These are phyloP conservation scores for Perca schrenkii DNA, from an alignment of 2,113 vertebrate species.

Conservation along the genomic window DNA sequence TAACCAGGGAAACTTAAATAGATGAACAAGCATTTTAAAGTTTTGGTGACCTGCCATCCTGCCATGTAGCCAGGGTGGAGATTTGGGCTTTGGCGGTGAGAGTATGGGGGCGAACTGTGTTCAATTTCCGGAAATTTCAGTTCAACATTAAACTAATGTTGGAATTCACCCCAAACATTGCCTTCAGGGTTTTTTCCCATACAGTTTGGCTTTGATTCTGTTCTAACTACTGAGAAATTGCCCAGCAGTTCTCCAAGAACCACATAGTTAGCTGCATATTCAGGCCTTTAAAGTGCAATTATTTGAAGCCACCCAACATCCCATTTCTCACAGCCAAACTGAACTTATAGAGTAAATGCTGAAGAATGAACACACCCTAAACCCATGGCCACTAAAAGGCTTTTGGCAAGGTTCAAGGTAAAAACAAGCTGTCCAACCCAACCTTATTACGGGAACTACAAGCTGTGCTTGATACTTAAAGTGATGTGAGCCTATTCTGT, in stretches of 20 bases:
- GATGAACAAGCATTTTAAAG: constrained; percentile 4
- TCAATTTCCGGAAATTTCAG: background rate
- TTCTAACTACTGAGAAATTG: background rate
- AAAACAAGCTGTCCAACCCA: constrained; percentile 17
- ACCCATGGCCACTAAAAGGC: constrained; percentile 29
- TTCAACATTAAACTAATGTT: background rate
- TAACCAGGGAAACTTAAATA: constrained; percentile 1
- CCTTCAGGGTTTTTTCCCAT: background rate
- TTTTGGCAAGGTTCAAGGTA: constrained; percentile 30
- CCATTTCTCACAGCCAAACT: background rate
- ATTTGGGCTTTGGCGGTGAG: background rate
- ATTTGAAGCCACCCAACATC: background rate
- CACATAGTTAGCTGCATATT: background rate
- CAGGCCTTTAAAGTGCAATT: background rate
- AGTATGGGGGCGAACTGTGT: background rate
- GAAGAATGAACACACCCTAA: constrained; percentile 23
- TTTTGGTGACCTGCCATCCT: constrained; percentile 12
- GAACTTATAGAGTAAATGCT: background rate
- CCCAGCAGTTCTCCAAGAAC: background rate
- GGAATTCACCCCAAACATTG: background rate
- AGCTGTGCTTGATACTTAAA: constrained; percentile 7
- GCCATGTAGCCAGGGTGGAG: constrained; percentile 4
- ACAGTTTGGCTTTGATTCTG: background rate
- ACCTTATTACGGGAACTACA: background rate
- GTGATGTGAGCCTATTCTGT: background rate